Evolutionary conservation across 2,888 invertebrate genomes (phyloP), one percentile per base, ranked within the genome.

Genomic region (Chalcis sispes): DNA sequence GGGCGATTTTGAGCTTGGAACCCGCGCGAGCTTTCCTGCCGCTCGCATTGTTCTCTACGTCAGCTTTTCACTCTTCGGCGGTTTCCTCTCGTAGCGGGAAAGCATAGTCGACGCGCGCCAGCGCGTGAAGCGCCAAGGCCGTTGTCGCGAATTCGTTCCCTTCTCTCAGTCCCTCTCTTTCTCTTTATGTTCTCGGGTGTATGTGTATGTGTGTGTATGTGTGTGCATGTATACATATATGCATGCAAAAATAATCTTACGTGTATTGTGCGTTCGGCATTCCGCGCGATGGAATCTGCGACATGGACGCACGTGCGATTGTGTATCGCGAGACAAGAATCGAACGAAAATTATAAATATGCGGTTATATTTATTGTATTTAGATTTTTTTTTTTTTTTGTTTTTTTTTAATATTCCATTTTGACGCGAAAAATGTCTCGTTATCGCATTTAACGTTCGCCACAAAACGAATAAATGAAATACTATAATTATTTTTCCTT

Each of bases 1-100:
- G 83, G 82, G 56, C 82, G 85, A 85, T 81, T 84, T 80, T 81
- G 80, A 82, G 81, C 80, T 79, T 79, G 81, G 80, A 82, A 81
- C 80, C 80, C 79, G 81, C 81, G 80, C 80, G 78, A 78, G 75
- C 82, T n/a, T n/a, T n/a, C n/a, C n/a, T n/a, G n/a, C n/a, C n/a
- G 77, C 79, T 62, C 67, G 74, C 79, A 48, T 65, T 69, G 74
- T 70, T 61, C 50, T 20, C 20, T 3, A 50, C 50, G 50, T 36
- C 56, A 50, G 66, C 66, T 71, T 72, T 77, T 72, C 77, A 58
- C 42, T 2, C 50, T 5, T 25, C 25, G 46, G 32, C 46, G 56
- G 27, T 66, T 29, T 5, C 40, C 52, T n/a, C 42, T 8, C 27
- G 40, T 71, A 46, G 25, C 25, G 15, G 36, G 36, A 58, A 58